Conservation (phyloP, 2,113 vertebrate species). For the Sminthopsis crassicaudata region DNA sequence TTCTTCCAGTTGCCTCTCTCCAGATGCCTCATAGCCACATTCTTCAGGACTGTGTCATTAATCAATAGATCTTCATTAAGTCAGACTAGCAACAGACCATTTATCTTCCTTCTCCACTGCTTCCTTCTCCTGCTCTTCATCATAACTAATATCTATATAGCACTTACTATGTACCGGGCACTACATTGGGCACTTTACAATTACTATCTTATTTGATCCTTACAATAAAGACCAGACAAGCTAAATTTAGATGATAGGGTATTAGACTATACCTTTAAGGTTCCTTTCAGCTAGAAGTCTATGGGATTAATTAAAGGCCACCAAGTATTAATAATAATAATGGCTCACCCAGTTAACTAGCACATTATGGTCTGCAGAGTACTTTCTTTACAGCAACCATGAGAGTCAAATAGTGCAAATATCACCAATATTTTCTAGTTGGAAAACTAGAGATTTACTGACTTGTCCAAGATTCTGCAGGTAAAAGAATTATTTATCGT, state of each 20-base stretch:
- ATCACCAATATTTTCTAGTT: background rate
- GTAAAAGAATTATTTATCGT: background rate
- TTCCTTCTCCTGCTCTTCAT: background rate
- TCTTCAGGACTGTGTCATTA: background rate
- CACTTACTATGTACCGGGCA: background rate
- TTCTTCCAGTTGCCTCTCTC: background rate
- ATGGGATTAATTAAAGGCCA: background rate
- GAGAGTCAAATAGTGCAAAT: background rate
- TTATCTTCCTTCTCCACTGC: background rate
- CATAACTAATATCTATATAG: background rate
- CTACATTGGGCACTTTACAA: background rate
- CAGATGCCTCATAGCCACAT: background rate
- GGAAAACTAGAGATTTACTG: background rate
- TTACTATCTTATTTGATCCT: background rate
- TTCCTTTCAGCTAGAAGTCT: background rate
- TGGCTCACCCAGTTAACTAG: background rate
- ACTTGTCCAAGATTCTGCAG: background rate
- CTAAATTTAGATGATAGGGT: background rate
- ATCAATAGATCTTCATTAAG: background rate
- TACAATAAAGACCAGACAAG: background rate
- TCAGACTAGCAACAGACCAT: background rate
- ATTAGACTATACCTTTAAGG: background rate
- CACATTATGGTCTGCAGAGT: background rate
- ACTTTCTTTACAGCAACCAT: background rate
- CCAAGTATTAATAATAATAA: background rate